Base-by-base conservation (phyloP, 2,113 vertebrate genomes). In the Tupaia tana region DNA sequence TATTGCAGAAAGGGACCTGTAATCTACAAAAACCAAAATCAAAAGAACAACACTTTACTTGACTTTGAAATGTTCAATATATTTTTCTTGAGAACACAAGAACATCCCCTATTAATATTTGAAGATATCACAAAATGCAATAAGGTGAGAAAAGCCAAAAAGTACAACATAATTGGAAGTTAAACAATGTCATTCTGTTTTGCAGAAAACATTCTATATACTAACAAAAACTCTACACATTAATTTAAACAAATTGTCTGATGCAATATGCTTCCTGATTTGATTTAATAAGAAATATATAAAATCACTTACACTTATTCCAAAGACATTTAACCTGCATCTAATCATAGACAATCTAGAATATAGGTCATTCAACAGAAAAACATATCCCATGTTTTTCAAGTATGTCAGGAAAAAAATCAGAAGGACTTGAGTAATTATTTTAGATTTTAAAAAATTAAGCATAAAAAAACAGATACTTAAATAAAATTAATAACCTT, bases 1-100 rank as follows among this genome's bases (percentile, higher is more conserved):
- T 2, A 25, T 14, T 54, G 2, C 6, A 24, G 11, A 74, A 24
- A 84, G 20, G 77, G 15, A 27, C 20, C 15, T 16, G 86, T 64
- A 74, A 34, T 56, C 6, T 63, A 5, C 19, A 34, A 61, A 91
- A 59, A 14, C 9, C 43, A 90, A 61, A 78, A 29, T 3, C 34
- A 27, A n/a, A 9, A 56, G 6, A 66, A 22, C 1, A 70, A 4
- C 3, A 8, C 2, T 10, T 78, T 11, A 61, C 7, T 1, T 9
- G 74, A n/a, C 6, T 7, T 2, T 64, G 5, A 27, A 14, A 66
- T 18, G 12, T 25, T 64, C 16, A 25, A 27, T 19, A 25, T 16
- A 19, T 10, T 85, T 43, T 31, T 15, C 9, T 43, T 34, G 22
- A 61, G 2, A 89, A 25, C 2, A 52, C 13, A 10, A 52, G 11